A percentile compares a stretch with the other conserved stretches of the same genome.
phyloP scores from a whole-genome alignment of 2,888 invertebrate genomes.

The Chrysodeixis includens region DNA sequence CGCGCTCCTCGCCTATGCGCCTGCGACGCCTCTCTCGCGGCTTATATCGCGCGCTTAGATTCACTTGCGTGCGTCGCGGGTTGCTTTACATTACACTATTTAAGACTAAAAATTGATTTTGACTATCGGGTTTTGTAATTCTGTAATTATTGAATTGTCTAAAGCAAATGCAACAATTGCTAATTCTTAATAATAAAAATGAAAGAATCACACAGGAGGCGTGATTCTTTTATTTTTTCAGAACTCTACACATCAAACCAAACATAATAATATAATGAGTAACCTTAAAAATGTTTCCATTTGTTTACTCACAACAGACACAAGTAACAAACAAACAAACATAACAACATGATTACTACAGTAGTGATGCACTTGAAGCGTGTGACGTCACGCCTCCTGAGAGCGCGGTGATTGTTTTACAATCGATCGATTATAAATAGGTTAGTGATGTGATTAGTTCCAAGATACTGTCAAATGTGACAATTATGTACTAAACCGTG shows the following conservation, averaged over 20 bases:
- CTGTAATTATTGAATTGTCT: too few relatives aligned
- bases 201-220: too few relatives aligned
- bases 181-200: too few relatives aligned
- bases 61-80: slow-evolving; percentile 15
- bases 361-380: slow-evolving; percentile 22
- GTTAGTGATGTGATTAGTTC: neutral
- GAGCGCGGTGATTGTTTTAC: slow-evolving; percentile 13
- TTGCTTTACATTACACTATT: slow-evolving; percentile 14
- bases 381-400: slow-evolving; percentile 30
- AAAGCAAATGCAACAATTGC: too few relatives aligned
- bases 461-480: neutral
- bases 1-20: slow-evolving; percentile 55
- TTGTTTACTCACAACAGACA: neutral
- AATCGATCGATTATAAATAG: slow-evolving; percentile 11
- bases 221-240: too few relatives aligned
- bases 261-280: neutral
- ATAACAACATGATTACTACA: neutral
- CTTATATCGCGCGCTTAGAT: slow-evolving; percentile 49
- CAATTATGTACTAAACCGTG: neutral
- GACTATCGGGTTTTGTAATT: too few relatives aligned
- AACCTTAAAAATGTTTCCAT: neutral
- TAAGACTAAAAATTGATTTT: too few relatives aligned
- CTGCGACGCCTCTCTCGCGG: slow-evolving; percentile 22
- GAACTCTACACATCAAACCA: neutral
- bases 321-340: slow-evolving; percentile 9